Conservation (phyloP, 2,888 invertebrate genomes). For the Trachelus troglodyta region DNA sequence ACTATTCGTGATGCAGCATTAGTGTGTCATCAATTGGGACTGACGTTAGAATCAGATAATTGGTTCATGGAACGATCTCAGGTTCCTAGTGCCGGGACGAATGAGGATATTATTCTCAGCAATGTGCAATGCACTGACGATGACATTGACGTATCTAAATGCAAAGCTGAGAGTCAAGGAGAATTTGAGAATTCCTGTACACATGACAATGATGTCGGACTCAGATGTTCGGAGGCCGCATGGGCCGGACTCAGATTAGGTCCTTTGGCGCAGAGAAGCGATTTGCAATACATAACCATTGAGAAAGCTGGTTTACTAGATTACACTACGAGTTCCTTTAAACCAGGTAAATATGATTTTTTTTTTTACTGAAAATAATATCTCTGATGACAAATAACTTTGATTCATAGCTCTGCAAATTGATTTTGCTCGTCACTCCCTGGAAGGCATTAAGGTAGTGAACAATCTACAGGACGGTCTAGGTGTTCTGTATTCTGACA, state of each 20-base stretch:
- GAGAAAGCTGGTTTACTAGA: conserved; percentile 95
- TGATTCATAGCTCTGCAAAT: conserved; percentile 78
- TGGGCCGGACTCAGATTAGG: conserved; percentile 96
- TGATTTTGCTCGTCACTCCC: conserved; percentile 84
- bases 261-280: conserved; percentile 86
- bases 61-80: conserved; percentile 88
- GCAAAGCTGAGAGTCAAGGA: conserved; percentile 79
- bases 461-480: conserved; percentile 94
- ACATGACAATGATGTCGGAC: conserved; percentile 88
- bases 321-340: conserved; percentile 87
- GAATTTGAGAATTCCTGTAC: conserved; percentile 91
- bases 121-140: conserved; percentile 92
- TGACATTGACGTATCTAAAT: conserved; percentile 90
- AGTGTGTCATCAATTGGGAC: conserved; percentile 94
- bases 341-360: conserved; percentile 70
- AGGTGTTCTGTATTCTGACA: conserved; percentile 93
- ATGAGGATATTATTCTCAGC: conserved; percentile 82
- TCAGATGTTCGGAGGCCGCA: conserved; percentile 88
- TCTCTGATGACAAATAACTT: conserved; percentile 9
- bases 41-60: conserved; percentile 91
- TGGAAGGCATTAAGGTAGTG: conserved; percentile 83
- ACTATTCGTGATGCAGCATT: conserved; percentile 90
- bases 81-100: conserved; percentile 81
- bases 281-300: conserved; percentile 87
- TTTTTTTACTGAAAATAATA: background rate